These are phyloP conservation scores for Stictocephala bisonia DNA, from an alignment of 2,888 invertebrate species.

Conservation along the genomic window DNA sequence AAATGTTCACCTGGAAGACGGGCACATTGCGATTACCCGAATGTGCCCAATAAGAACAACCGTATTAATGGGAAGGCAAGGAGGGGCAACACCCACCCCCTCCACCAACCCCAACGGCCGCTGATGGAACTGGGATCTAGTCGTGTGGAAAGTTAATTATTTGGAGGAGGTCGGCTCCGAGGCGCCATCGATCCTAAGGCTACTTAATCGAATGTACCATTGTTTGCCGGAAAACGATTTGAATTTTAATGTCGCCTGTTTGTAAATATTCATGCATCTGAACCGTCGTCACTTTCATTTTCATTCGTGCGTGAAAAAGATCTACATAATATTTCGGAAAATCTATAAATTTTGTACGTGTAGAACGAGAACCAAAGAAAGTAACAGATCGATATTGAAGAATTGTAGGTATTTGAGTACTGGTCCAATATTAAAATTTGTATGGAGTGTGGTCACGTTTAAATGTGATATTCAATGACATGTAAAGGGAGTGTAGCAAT, in stretches of 20 bases:
- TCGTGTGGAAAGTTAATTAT: conserved; percentile 47
- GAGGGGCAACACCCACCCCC: background rate
- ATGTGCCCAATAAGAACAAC: conserved; percentile 35
- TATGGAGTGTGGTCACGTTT: too few species aligned
- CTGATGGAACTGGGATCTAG: conserved; percentile 44
- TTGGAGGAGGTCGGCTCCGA: conserved; percentile 32
- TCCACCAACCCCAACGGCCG: background rate
- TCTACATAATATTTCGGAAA: too few species aligned
- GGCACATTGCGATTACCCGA: conserved; percentile 14
- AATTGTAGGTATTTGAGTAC: too few species aligned
- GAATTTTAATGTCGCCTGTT: conserved; percentile 31
- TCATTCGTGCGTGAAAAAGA: too few species aligned
- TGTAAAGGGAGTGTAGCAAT: too few species aligned
- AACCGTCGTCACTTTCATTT: too few species aligned
- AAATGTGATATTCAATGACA: too few species aligned
- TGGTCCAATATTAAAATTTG: too few species aligned
- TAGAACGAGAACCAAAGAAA: too few species aligned
- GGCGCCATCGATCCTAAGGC: conserved; percentile 28
- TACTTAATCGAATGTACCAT: conserved; percentile 41
- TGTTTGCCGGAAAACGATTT: conserved; percentile 38
- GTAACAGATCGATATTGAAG: too few species aligned
- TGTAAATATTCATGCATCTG: conserved; percentile 19
- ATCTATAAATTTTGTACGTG: too few species aligned
- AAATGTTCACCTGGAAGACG: background rate
- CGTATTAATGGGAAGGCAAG: conserved; percentile 33